Base-by-base conservation (phyloP, 2,113 vertebrate genomes). In the Azemiops feae region DNA sequence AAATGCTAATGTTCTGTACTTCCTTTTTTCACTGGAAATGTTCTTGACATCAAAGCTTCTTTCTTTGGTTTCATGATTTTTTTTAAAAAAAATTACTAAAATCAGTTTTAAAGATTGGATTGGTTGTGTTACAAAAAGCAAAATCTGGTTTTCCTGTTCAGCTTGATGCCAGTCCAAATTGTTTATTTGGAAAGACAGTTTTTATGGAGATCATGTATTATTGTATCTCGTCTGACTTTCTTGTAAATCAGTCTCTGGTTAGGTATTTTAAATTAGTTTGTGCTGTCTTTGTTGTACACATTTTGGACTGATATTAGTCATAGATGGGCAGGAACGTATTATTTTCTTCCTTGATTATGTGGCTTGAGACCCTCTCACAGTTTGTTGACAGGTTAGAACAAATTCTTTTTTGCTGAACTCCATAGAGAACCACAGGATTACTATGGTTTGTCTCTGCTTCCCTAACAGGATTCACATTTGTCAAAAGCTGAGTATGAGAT, bases 81-180 rank as follows among this genome's bases (percentile, higher is more conserved):
- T 92, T 52, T 8, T 1, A 27, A 85, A 89, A 69, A 92, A 11
- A 90, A 91, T 18, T 81, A 34, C 94, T 95, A 25, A 55, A 0
- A 88, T 93, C 0, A 0, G 3, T 92, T 94, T 94, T 43, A n/a
- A 90, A 94, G 55, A 95, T 92, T 95, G 43, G 57, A 92, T 96
- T 95, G 87, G 27, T 64, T 95, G 8, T 93, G 57, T 50, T 91
- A 87, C 85, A 95, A 69, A 85, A 87, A 96, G 90, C 91, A 93
- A 97, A 96, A 94, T 53, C 1, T 43, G 93, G 20, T 88, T 96
- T 94, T 96, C 74, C 94, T 55, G 90, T 96, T 91, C 50, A 94
- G 96, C 94, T 85, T 95, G 92, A 95, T 96, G 55, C 18, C 89
- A 43, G 93, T 95, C 89, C 90, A 94, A 97, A 97, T 94, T 93